Conservation (phyloP, 2,888 invertebrate species). For the Eristalis pertinax region DNA sequence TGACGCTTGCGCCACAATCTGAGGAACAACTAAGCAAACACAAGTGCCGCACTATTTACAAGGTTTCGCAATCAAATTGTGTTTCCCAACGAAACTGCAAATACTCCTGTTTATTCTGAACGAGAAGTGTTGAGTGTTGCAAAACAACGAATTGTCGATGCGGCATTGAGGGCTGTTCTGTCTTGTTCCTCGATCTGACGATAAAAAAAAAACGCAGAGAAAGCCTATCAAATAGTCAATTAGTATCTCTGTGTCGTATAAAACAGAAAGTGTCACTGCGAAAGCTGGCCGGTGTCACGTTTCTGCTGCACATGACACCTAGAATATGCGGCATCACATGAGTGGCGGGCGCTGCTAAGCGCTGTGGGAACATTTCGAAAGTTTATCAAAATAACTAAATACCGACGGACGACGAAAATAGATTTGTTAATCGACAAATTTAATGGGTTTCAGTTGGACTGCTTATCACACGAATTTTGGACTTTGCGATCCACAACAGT, state of each 20-base stretch:
- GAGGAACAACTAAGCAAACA: background rate
- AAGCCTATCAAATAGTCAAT: background rate
- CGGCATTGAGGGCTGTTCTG: background rate
- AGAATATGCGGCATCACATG: background rate
- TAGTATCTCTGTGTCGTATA: background rate
- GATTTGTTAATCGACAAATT: background rate
- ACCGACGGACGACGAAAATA: background rate
- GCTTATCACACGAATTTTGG: too few species aligned
- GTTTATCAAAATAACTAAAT: background rate
- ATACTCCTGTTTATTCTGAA: background rate
- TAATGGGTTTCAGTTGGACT: too few species aligned
- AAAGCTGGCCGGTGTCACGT: background rate
- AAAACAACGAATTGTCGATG: background rate
- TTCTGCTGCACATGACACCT: background rate
- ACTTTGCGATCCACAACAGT: too few species aligned
- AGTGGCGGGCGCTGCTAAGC: background rate
- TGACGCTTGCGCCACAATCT: background rate
- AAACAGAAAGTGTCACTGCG: background rate
- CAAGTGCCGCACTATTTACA: background rate
- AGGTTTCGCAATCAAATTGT: background rate
- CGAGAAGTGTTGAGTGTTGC: background rate
- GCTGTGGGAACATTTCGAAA: background rate
- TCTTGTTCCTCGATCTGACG: background rate
- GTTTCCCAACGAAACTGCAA: background rate
- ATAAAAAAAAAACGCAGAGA: background rate